Evolutionary conservation across 2,888 invertebrate genomes (phyloP), one percentile per base, ranked within the genome.

Genomic region (Leptopilina myrica): DNA sequence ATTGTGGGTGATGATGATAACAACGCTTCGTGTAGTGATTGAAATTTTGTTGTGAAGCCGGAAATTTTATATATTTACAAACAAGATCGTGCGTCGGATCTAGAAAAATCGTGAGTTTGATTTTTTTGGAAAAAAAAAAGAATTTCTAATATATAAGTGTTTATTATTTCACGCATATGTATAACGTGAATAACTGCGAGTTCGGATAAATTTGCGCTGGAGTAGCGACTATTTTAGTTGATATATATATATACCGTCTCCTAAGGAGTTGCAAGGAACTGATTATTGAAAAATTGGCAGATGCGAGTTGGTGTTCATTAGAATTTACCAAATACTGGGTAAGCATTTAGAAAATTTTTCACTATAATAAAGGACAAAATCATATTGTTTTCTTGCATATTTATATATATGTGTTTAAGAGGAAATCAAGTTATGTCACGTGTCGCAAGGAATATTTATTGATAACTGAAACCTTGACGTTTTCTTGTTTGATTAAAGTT

Each of bases 201-300:
- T 78, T 49, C 76, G 62, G 56, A 76, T 78, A 67, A 67, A 53
- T 53, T 56, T 33, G 53, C 43, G 62, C 53, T 43, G 46, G 62
- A 69, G 69, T 49, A 14, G 53, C 53, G n/a, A 76, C 77, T 69
- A 62, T 79, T 79, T 78, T 82, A 82, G 46, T 46, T 46, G 4
- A 33, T 7, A 46, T 8, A n/a, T n/a, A n/a, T n/a, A n/a, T n/a
- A n/a, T n/a, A n/a, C 20, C 20, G 0, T 8, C 46, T 9, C 8
- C 46, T 46, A 84, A 82, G 76, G 82, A 73, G 82, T 84, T 82
- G 83, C 82, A 80, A 82, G 80, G 83, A 20, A 81, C 85, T 84
- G 84, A 86, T 79, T 83, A 82, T 80, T 80, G 73, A 66, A 79
- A 85, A 67, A 79, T 78, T 81, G 83, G 82, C 87, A 85, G 82